phyloP scores from a whole-genome alignment of 2,888 invertebrate genomes.

The Meganola albula region DNA sequence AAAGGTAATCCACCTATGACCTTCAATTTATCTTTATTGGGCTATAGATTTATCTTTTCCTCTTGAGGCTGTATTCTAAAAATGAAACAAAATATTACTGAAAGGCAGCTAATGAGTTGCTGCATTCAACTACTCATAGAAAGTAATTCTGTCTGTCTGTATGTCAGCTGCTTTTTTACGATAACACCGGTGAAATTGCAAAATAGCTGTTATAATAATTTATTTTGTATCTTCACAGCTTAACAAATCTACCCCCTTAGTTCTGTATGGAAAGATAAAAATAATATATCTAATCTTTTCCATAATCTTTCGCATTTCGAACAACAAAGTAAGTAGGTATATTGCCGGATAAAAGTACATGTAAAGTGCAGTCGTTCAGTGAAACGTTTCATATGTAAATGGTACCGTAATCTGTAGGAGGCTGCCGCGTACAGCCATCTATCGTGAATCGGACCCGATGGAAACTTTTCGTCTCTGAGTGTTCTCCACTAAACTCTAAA shows the following conservation, averaged over 20 bases:
- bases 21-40: slow-evolving; percentile 10
- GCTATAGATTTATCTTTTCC: slow-evolving; percentile 1
- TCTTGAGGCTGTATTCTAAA: too few species aligned
- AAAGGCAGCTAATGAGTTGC: too few species aligned
- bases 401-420: slow-evolving; percentile 62
- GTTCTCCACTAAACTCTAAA: slow-evolving; percentile 42
- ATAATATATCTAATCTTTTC: too few species aligned
- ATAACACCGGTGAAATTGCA: too few species aligned
- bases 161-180: too few species aligned
- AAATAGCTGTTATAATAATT: too few species aligned
- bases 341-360: slow-evolving; percentile 50
- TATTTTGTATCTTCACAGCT: too few species aligned
- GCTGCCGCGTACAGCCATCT: slow-evolving; percentile 54
- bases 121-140: too few species aligned
- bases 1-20: slow-evolving; percentile 10
- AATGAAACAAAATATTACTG: too few species aligned
- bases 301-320: slow-evolving; percentile 35
- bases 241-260: too few species aligned
- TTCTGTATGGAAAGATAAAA: too few species aligned
- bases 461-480: slow-evolving; percentile 49
- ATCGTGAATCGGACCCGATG: slow-evolving; percentile 55
- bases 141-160: too few species aligned
- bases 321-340: slow-evolving; percentile 48
- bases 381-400: slow-evolving; percentile 74
- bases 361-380: slow-evolving; percentile 59